Percentiles rank a stretch among this genome's conserved stretches.
Conservation (phyloP, 2,888 invertebrate genomes). For the Patella pellucida region DNA sequence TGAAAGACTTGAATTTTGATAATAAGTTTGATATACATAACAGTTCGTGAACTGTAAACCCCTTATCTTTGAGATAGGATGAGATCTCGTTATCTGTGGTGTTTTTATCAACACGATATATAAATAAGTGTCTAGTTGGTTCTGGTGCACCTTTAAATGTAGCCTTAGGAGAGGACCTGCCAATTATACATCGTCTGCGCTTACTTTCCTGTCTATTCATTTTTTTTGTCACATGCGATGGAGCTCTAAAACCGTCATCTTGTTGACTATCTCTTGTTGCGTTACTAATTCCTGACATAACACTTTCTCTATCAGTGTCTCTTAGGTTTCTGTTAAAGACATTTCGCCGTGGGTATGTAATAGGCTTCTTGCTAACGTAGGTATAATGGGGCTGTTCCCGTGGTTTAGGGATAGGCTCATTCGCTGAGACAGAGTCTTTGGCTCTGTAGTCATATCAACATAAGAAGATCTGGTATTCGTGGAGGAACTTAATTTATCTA, state of each 20-base stretch:
- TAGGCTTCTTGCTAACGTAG: neutral
- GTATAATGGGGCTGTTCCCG: neutral
- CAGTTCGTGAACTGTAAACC: neutral
- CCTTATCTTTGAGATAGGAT: neutral
- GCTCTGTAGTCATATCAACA: neutral
- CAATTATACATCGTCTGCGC: neutral
- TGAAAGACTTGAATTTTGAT: constrained; percentile 1
- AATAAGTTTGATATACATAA: neutral
- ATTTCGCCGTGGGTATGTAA: neutral
- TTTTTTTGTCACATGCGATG: neutral
- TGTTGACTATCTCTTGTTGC: neutral
- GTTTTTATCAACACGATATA: neutral
- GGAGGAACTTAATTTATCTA: neutral
- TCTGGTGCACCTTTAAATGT: neutral
- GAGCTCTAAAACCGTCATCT: neutral
- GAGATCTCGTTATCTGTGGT: neutral
- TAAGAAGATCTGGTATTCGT: neutral
- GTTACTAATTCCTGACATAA: neutral
- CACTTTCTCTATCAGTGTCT: neutral
- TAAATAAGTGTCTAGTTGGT: neutral
- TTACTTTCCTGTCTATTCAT: neutral
- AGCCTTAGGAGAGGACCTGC: neutral
- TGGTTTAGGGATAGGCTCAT: neutral
- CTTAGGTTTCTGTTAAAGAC: neutral
- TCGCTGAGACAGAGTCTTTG: neutral